Base-by-base conservation (phyloP, 1,140 invertebrate species). In the Ips typographus region DNA sequence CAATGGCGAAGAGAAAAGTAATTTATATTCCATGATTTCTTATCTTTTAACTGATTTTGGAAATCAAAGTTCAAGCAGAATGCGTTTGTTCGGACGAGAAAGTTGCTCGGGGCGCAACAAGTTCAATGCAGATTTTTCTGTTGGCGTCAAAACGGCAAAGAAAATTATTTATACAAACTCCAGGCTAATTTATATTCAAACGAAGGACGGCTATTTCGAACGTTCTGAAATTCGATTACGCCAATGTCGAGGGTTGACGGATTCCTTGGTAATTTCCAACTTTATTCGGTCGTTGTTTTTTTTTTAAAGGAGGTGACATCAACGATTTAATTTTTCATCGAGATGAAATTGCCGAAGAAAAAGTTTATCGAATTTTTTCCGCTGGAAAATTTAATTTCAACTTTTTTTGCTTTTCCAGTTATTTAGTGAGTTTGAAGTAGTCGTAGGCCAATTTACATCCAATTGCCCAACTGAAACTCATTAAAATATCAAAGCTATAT, bases 151-250 rank as follows among this genome's bases (percentile, higher is more conserved):
- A 59, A 42, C 36, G 57, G 57, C 57, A 7, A 59, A 59, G 40
- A n/a, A 42, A 59, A 59, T 40, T 59, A 59, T 59, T 59, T 42
- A 39, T 59, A 37, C 38, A 59, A 59, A 42, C 57, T 2, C 37
- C 37, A 7, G 44, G 44, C 52, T 55, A 55, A 55, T 55, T 55
- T 55, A 55, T 55, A 55, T 55, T 55, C 52, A 55, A 55, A 55
- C 52, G 52, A 55, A 38, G 52, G 52, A 36, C 52, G 52, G 52
- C 52, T n/a, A 47, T 47, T 47, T 47, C 8, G 8, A 47, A n/a
- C 8, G 8, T 36, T 36, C 37, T 36, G 52, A 55, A 55, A 55
- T n/a, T 55, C 37, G 52, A 55, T 55, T 55, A 55, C n/a, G 52
- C 37, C 52, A 37, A 37, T 36, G 52, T 36, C 36, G 52, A 55